Percentiles rank a stretch among this genome's conserved stretches.
phyloP scores from a whole-genome alignment of 2,888 invertebrate genomes.

The Capitulum mitella region DNA sequence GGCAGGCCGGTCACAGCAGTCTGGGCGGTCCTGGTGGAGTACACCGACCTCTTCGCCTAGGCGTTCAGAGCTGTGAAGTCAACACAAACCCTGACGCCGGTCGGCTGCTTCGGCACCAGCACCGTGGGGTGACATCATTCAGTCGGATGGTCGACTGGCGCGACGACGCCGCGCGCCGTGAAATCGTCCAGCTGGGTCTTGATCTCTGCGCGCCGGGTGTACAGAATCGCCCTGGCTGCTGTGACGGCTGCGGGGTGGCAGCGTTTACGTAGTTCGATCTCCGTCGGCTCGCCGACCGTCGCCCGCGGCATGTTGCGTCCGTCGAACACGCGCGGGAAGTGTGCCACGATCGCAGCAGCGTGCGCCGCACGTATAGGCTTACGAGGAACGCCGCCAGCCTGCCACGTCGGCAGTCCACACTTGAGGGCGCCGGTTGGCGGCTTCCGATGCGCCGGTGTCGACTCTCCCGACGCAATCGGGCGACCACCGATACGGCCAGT shows the following conservation, averaged over 20 bases:
- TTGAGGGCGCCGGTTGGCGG: background rate
- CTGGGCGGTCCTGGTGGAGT: too few relatives aligned
- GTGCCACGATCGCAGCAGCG: too few relatives aligned
- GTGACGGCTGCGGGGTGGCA: background rate
- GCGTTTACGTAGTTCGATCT: background rate
- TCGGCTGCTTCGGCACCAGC: too few relatives aligned
- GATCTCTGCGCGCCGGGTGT: background rate
- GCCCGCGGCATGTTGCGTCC: background rate
- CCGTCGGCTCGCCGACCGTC: background rate
- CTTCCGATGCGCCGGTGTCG: background rate
- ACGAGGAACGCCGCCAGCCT: background rate
- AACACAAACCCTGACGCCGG: too few relatives aligned
- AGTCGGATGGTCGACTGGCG: too few relatives aligned
- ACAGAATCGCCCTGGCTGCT: background rate
- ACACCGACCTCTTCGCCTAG: too few relatives aligned
- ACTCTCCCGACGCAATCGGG: background rate
- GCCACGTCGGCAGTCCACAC: background rate
- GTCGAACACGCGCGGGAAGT: background rate
- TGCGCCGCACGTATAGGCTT: background rate
- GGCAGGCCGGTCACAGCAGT: too few relatives aligned
- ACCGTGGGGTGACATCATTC: too few relatives aligned
- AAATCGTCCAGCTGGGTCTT: background rate
- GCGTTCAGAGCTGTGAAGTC: too few relatives aligned
- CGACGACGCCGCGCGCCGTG: background rate
- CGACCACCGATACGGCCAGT: background rate